Evolutionary conservation across 1,140 invertebrate species (phyloP).

Genomic region (Drosophila orosa): DNA sequence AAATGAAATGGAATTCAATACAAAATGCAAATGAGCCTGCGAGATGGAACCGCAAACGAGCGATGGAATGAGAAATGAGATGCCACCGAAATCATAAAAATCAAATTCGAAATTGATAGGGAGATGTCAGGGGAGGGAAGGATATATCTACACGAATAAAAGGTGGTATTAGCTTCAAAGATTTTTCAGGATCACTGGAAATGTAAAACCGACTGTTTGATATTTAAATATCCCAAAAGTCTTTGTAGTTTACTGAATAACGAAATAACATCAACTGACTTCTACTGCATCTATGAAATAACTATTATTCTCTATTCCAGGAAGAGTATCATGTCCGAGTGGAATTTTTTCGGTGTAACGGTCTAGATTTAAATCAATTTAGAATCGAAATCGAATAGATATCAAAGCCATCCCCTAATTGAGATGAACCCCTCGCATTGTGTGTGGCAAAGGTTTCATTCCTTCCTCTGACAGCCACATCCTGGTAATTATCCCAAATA

Average conservation of each 20-base stretch:
- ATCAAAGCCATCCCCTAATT: slow-evolving; percentile 47
- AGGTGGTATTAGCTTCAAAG: slow-evolving; percentile 1
- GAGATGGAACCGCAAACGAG: slow-evolving; percentile 41
- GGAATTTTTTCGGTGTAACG: background rate
- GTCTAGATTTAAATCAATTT: slow-evolving; percentile 55
- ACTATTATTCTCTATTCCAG: background rate
- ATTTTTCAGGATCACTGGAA: background rate
- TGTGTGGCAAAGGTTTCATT: slow-evolving; percentile 5
- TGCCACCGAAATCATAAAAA: slow-evolving; percentile 74
- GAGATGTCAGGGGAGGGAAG: background rate
- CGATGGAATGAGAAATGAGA: slow-evolving; percentile 26
- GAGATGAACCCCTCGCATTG: slow-evolving; percentile 10
- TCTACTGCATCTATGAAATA: background rate
- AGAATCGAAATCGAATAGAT: slow-evolving; percentile 47
- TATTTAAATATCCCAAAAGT: background rate
- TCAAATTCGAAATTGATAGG: slow-evolving; percentile 61
- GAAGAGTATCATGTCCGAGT: background rate
- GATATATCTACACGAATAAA: slow-evolving; percentile 11
- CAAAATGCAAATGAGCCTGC: slow-evolving; percentile 76
- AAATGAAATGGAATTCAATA: slow-evolving; percentile 73
- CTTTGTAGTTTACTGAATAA: background rate
- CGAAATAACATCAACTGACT: background rate
- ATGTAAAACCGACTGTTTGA: background rate
- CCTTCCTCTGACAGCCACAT: slow-evolving; percentile 26
- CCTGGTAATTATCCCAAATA: slow-evolving; percentile 57